phyloP scores from a whole-genome alignment of 2,888 invertebrate species.

The Aporophyla nigra region DNA sequence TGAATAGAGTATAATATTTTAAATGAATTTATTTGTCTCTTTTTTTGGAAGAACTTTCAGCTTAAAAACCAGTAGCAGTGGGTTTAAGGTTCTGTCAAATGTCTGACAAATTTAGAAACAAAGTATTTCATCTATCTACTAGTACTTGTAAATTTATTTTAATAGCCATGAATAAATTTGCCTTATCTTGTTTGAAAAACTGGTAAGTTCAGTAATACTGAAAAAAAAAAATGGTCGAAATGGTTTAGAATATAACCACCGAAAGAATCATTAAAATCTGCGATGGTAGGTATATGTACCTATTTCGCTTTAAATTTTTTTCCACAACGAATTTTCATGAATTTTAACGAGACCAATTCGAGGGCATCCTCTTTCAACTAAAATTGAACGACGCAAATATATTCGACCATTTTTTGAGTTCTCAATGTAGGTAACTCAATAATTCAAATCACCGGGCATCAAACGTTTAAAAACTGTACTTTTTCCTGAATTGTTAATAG shows the following conservation, averaged over 20 bases:
- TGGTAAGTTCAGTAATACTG: background rate
- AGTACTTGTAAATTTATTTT: no score
- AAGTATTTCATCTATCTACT: no score
- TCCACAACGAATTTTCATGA: constrained; percentile 51
- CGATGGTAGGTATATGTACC: background rate
- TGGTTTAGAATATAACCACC: constrained; percentile 1
- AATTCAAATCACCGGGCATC: constrained; percentile 39
- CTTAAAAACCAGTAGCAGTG: no score
- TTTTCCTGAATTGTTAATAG: constrained; percentile 22
- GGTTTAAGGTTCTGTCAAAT: no score
- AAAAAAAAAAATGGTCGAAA: background rate
- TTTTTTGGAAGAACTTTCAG: no score
- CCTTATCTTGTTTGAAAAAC: background rate
- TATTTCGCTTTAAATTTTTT: constrained; percentile 46
- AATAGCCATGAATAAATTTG: background rate
- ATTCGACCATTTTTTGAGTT: constrained; percentile 44
- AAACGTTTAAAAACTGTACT: constrained; percentile 41
- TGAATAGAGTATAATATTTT: no score
- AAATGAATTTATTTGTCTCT: no score
- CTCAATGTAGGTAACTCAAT: constrained; percentile 50
- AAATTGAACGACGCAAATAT: constrained; percentile 54
- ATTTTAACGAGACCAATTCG: constrained; percentile 62
- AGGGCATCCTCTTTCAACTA: constrained; percentile 59
- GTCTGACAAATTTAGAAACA: no score
- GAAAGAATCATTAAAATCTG: constrained; percentile 12